A percentile compares a stretch with the other conserved stretches of the same genome.
Evolutionary conservation across 2,797 vertebrate genomes (phyloP).

Genomic region (Gymnoscopelus microlampas): DNA sequence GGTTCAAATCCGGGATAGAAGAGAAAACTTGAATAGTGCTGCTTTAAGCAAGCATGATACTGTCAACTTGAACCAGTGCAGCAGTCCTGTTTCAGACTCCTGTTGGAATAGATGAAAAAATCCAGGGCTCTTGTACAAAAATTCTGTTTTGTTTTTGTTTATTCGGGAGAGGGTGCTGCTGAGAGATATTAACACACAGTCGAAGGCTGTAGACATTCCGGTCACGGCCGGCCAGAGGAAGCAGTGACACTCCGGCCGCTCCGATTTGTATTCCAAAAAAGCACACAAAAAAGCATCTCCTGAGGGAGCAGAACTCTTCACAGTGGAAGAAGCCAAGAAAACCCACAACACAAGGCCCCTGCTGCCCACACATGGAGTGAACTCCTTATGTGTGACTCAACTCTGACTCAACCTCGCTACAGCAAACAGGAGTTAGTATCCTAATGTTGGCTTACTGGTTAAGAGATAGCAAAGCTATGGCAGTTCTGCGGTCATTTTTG

Average conservation of each 20-base stretch:
- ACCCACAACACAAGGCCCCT: constrained; percentile 19
- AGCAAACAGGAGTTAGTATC: constrained; percentile 54
- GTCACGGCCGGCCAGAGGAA: constrained; percentile 39
- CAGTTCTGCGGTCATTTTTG: constrained; percentile 23
- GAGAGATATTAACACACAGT: constrained; percentile 15
- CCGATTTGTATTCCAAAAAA: constrained; percentile 30
- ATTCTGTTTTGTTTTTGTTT: too few relatives aligned
- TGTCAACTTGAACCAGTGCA: too few relatives aligned
- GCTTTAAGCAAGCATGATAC: too few relatives aligned
- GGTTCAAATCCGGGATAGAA: too few relatives aligned
- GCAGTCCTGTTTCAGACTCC: background rate
- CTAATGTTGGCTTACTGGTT: constrained; percentile 5
- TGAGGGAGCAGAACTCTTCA: constrained; percentile 40
- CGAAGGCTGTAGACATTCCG: constrained; percentile 33
- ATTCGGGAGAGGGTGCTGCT: background rate
- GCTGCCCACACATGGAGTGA: constrained; percentile 26
- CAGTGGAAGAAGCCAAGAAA: constrained; percentile 41
- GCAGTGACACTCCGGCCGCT: constrained; percentile 31
- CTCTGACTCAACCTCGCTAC: constrained; percentile 37
- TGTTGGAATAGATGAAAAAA: constrained; percentile 12
- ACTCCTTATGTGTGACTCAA: too few relatives aligned
- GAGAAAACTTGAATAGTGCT: too few relatives aligned
- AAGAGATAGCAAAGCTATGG: background rate
- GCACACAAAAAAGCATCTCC: constrained; percentile 41
- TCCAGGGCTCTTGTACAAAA: constrained; percentile 19